Evolutionary conservation across 30 jellyfish, hydroid and myxozoan genomes (phyloP).

Genomic region (Hydractinia symbiolongicarpus): DNA sequence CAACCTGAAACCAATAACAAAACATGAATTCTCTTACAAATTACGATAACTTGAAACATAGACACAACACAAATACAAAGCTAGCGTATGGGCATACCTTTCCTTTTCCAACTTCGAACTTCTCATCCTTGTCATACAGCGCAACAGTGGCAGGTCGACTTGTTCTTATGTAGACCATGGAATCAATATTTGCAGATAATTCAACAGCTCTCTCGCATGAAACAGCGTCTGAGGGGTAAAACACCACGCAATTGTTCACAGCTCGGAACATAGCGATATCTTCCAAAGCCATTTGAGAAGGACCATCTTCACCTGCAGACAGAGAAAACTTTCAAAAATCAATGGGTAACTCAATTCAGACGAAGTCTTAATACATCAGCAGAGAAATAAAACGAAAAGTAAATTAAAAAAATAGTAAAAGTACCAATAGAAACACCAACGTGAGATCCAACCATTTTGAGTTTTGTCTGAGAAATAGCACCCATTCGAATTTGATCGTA

Average conservation of each 20-base stretch:
- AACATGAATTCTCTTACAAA: not conserved
- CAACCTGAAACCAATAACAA: conserved; percentile 36
- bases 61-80: not conserved
- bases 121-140: conserved; percentile 56
- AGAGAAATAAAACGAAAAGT: not conserved
- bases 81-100: conserved; percentile 37
- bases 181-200: conserved; percentile 83
- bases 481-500: conserved; percentile 98
- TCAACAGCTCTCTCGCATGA: conserved; percentile 98
- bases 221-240: conserved; percentile 96
- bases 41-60: not conserved
- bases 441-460: conserved; percentile 89
- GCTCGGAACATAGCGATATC: conserved; percentile 93
- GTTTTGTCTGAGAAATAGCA: conserved; percentile 81
- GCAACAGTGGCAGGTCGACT: conserved; percentile 82
- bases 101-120: conserved; percentile 77
- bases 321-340: not conserved
- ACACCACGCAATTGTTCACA: conserved; percentile 75
- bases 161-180: conserved; percentile 81
- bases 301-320: conserved; percentile 95
- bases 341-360: not conserved
- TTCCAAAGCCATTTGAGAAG: conserved; percentile 98
- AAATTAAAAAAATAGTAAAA: not conserved
- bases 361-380: too few species aligned
- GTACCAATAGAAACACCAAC: conserved; percentile 92